Conservation (phyloP, 2,888 invertebrate genomes). For the Ochropleura plecta region DNA sequence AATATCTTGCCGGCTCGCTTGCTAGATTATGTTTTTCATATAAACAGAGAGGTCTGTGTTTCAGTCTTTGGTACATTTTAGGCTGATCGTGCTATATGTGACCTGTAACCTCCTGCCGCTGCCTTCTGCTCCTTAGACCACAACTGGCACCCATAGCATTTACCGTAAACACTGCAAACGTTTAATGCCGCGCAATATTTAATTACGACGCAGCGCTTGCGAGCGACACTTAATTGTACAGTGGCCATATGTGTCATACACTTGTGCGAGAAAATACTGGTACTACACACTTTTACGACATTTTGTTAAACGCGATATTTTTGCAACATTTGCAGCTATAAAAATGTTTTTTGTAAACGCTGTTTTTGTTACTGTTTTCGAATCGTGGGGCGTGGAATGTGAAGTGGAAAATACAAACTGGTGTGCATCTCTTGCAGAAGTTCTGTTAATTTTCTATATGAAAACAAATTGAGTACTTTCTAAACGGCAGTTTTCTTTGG, state of each 20-base stretch:
- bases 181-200: constrained; percentile 69
- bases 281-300: constrained; percentile 22
- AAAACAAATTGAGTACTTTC: background rate
- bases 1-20: background rate
- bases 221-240: constrained; percentile 60
- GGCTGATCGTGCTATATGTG: too few relatives aligned
- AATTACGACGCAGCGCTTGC: constrained; percentile 65
- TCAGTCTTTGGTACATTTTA: background rate
- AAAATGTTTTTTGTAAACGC: constrained; percentile 35
- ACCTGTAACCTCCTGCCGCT: background rate
- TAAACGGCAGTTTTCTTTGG: background rate
- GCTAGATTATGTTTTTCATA: background rate
- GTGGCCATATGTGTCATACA: constrained; percentile 52
- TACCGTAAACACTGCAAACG: constrained; percentile 53
- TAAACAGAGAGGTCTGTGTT: background rate
- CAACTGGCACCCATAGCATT: constrained; percentile 16
- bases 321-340: constrained; percentile 23
- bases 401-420: constrained; percentile 38
- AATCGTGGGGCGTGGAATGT: constrained; percentile 11
- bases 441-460: background rate
- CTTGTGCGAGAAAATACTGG: constrained; percentile 40
- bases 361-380: constrained; percentile 28
- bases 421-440: background rate
- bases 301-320: constrained; percentile 36
- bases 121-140: background rate